phyloP scores from a whole-genome alignment of 2,797 vertebrate genomes.

The Neosilurus hyrtlii region DNA sequence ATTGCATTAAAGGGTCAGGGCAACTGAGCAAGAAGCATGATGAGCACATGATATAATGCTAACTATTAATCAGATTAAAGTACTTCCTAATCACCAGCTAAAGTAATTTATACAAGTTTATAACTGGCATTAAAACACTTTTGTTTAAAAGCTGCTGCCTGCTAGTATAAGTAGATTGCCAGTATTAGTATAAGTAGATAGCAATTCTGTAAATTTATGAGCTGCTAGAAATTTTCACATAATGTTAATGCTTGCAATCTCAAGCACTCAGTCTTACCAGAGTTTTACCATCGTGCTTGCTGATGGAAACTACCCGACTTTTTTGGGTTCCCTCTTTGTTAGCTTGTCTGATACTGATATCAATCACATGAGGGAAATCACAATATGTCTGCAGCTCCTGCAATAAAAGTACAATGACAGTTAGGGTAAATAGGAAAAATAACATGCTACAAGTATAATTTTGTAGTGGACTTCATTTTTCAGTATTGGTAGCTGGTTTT shows the following conservation, averaged over 20 bases:
- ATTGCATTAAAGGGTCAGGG: background rate
- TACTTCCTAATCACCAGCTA: too few species aligned
- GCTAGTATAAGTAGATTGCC: background rate
- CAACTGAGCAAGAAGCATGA: background rate
- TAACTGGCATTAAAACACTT: background rate
- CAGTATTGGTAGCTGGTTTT: background rate
- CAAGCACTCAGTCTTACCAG: slow-evolving; percentile 72
- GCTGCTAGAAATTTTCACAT: background rate
- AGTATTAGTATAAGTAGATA: background rate
- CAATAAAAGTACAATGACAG: slow-evolving; percentile 26
- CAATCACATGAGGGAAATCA: slow-evolving; percentile 93
- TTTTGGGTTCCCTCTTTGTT: slow-evolving; percentile 86
- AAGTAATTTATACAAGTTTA: too few species aligned
- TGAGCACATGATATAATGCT: background rate
- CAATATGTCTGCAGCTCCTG: slow-evolving; percentile 90
- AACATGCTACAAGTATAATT: background rate
- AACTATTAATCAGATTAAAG: background rate
- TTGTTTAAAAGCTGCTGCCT: background rate
- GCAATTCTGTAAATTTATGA: background rate
- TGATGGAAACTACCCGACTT: slow-evolving; percentile 90
- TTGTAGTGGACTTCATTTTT: background rate
- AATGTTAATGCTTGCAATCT: too few species aligned
- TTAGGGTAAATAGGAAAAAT: background rate
- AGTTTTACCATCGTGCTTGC: slow-evolving; percentile 86
- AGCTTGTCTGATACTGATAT: slow-evolving; percentile 93